A percentile compares a stretch with the other conserved stretches of the same genome.
Conservation (phyloP, 1,140 invertebrate genomes). For the Telenomus remus region DNA sequence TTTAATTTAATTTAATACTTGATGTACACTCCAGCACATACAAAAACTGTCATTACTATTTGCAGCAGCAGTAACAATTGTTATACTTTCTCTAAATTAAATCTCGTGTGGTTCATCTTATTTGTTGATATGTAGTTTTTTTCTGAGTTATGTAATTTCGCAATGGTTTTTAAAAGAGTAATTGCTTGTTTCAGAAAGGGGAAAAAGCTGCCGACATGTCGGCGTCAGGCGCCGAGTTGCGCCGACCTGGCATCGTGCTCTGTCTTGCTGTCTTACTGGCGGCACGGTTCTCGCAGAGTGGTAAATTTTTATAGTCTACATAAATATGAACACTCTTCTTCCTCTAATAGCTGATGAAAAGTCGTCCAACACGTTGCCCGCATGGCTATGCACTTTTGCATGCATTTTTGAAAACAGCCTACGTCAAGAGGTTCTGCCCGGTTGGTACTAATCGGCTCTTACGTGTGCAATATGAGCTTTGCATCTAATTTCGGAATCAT, state of each 20-base stretch:
- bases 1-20: conserved; percentile 62
- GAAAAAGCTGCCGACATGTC: conserved; percentile 71
- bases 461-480: not conserved
- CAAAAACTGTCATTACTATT: conserved; percentile 7
- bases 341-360: conserved; percentile 2
- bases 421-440: no score
- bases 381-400: not conserved
- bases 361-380: not conserved
- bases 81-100: no score
- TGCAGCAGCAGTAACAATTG: no score
- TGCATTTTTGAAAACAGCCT: not conserved
- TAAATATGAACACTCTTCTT: conserved; percentile 43
- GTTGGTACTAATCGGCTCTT: not conserved
- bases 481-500: conserved; percentile 23
- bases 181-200: conserved; percentile 67
- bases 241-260: conserved; percentile 71
- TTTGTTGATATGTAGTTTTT: no score
- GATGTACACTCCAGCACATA: not conserved
- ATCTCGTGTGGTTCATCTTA: no score
- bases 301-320: conserved; percentile 61
- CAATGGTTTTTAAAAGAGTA: no score
- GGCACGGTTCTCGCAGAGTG: conserved; percentile 64
- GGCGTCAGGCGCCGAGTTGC: conserved; percentile 71
- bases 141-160: no score
- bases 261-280: conserved; percentile 67